Evolutionary conservation across 1,140 invertebrate genomes (phyloP), one percentile per base, ranked within the genome.

Genomic region (Aricia agestis): DNA sequence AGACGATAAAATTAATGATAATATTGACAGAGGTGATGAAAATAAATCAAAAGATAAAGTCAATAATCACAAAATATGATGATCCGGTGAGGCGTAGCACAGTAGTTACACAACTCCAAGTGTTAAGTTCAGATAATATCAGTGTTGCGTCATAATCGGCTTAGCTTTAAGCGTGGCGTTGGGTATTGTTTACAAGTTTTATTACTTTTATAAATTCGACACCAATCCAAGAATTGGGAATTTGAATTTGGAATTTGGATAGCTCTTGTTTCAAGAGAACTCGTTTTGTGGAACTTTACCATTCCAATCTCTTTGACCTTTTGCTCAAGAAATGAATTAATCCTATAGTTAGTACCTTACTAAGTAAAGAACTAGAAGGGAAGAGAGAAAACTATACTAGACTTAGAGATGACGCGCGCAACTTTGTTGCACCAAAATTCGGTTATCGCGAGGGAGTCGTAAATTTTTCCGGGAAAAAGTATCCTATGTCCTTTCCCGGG

Each of bases 81-180:
- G 45, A 52, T 52, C 45, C 13, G 45, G 13, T 36, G 36, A 11
- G 45, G 11, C 45, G 45, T 52, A 52, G 45, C 45, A 15, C 45
- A 4, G 45, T 52, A 52, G 45, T 52, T 52, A 52, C 45, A 52
- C 45, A 52, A 52, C 45, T 13, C 45, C 45, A 10, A 52, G 45
- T 52, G 45, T 52, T 52, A 52, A 52, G 45, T 52, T 52, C 45
- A 52, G 45, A 52, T 52, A 52, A 52, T 52, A 52, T 52, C 45
- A 13, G 9, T 15, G 45, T 52, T 52, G 45, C 13, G 3, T 52
- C 45, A 52, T 52, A 52, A 52, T 52, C 45, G 45, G 45, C 45
- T 52, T 52, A 52, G 45, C 45, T 11, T 52, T 52, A 13, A 52
- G 45, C 45, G 45, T 11, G 45, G 45, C 45, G 2, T 36, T 36